These are phyloP conservation scores for Gerris lacustris DNA, from an alignment of 2,888 invertebrate species.

Conservation along the genomic window DNA sequence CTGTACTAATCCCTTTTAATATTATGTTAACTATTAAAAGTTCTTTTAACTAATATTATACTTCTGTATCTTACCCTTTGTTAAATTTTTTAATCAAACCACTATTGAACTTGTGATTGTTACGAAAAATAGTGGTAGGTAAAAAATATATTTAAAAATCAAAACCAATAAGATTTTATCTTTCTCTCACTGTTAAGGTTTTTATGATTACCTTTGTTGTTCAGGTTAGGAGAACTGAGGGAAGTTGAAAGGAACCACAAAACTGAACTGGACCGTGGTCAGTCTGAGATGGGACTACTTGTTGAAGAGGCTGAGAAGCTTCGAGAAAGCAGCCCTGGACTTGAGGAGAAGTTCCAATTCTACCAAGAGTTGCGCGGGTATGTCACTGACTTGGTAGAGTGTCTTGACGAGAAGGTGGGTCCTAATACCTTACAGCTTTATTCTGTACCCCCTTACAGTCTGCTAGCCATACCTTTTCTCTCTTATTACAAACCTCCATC, in stretches of 20 bases:
- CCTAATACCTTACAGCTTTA: slow-evolving; percentile 19
- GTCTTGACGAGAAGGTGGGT: slow-evolving; percentile 86
- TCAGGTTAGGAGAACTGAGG: slow-evolving; percentile 46
- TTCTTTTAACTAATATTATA: no score
- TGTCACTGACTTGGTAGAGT: slow-evolving; percentile 91
- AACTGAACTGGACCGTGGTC: slow-evolving; percentile 42
- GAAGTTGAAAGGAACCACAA: slow-evolving; percentile 46
- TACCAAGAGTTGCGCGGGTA: slow-evolving; percentile 93
- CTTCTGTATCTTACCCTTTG: no score
- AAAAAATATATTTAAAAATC: no score
- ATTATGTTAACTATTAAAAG: no score
- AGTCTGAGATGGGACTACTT: slow-evolving; percentile 37
- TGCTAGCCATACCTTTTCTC: neutral
- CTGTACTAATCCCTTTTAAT: no score
- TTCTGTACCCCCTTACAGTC: neutral
- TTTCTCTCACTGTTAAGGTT: slow-evolving; percentile 19
- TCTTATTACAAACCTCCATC: no score
- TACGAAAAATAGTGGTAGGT: no score
- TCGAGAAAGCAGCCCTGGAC: slow-evolving; percentile 48
- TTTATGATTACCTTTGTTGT: neutral
- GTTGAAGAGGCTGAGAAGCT: slow-evolving; percentile 42
- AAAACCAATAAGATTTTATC: neutral
- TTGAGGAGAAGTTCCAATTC: slow-evolving; percentile 76
- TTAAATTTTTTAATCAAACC: no score
- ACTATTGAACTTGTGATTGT: no score